Conservation (phyloP, 2,888 invertebrate genomes). For the Amphiduros pacificus region DNA sequence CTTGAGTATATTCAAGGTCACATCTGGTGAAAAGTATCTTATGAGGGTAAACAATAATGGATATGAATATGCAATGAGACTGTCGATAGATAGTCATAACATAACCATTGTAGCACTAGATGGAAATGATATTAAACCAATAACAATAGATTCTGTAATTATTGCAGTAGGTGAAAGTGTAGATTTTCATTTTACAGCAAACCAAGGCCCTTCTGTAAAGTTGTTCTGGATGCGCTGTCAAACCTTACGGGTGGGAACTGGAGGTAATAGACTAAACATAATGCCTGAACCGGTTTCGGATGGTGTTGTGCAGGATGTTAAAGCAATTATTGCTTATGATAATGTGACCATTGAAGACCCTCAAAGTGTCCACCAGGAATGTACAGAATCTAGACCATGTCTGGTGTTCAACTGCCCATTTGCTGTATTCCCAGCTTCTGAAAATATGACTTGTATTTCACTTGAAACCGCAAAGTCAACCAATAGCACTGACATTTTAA, state of each 20-base stretch:
- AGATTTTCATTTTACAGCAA: slow-evolving; percentile 14
- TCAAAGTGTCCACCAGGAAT: background rate
- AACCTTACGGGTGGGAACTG: too few relatives aligned
- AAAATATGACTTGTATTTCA: background rate
- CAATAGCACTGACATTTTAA: too few relatives aligned
- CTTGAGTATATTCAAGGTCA: slow-evolving; percentile 10
- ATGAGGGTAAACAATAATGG: slow-evolving; percentile 16
- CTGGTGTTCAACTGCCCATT: slow-evolving; percentile 37
- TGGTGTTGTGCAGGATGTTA: background rate
- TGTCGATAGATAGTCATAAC: slow-evolving; percentile 22
- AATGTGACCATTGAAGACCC: background rate
- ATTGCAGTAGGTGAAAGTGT: slow-evolving; percentile 18
- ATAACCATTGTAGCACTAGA: slow-evolving; percentile 21
- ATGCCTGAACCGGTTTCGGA: background rate
- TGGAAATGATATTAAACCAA: slow-evolving; percentile 18
- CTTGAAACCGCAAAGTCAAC: background rate
- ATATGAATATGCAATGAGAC: slow-evolving; percentile 6
- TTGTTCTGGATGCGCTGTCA: too few relatives aligned
- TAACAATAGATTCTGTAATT: slow-evolving; percentile 18
- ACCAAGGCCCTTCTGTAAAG: background rate
- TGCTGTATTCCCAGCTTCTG: background rate
- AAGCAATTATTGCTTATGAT: background rate
- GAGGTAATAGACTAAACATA: too few relatives aligned
- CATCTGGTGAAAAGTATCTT: background rate
- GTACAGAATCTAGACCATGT: slow-evolving; percentile 18